Base-by-base conservation (phyloP, 2,113 vertebrate genomes). In the Salminus brasiliensis region DNA sequence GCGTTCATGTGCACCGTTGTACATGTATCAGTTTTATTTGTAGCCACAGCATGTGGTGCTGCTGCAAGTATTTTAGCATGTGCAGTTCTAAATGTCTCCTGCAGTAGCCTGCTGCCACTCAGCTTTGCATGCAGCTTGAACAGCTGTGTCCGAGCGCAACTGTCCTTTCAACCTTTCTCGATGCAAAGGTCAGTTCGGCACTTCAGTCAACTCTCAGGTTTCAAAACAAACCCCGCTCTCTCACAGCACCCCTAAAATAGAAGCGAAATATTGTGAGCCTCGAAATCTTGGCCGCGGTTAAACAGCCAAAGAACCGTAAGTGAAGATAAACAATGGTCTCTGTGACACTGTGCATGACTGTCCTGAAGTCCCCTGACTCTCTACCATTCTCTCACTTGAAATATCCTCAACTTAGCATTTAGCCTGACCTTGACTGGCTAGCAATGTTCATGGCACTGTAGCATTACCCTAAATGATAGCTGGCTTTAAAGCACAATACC, bases 151-250 rank as follows among this genome's bases (percentile, higher is more conserved):
- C 81, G 39, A 67, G n/a, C 67, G 23, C 67, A n/a, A n/a, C n/a
- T 75, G 85, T 84, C 86, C 79, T 87, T 85, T 91, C 52, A 76
- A 83, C 85, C 84, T 72, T 76, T 79, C 60, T 74, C 45, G 72
- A 77, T 52, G 72, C 74, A 91, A 92, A 93, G 91, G 90, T 92
- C 88, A 90, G 55, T 83, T 45, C 80, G 29, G 81, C 78, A 71
- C 67, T 85, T 76, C 53, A 32, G 74, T 84, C 80, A 32, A 23
- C 39, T 67, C 85, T 89, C 79, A 60, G 81, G 85, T 93, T 92
- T 91, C 90, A 91, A 93, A 93, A 92, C 91, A 92, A 92, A 87
- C 85, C 52, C 66, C 68, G 29, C 68, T 62, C 78, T 66, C 59
- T 32, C 74, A 63, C 21, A 43, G 41, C 63, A 16, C 52, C 79